Evolutionary conservation across 2,888 invertebrate species (phyloP), one percentile per base, ranked within the genome.

Genomic region (Acleris sparsana): DNA sequence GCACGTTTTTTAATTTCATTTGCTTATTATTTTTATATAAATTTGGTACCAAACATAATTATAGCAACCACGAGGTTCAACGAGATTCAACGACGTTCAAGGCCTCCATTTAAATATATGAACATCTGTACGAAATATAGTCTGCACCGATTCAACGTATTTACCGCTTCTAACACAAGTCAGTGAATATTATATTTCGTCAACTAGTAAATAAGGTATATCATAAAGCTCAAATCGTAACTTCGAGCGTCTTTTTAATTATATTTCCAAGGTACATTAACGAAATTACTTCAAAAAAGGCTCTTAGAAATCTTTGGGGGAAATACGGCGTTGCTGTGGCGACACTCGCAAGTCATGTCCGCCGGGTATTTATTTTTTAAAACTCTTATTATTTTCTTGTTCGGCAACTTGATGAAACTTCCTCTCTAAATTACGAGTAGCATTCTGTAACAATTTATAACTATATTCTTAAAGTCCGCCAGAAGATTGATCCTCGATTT

Each of bases 401-500:
- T 80, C 69, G 72, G 74, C 49, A 56, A 70, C 61, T 72, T 73
- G 65, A 74, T 72, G 72, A 77, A 81, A 82, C 78, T 80, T 77
- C 78, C 76, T 72, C 72, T 80, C 82, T 82, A 87, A 84, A 87
- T 86, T 87, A 1, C 25, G 25, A 25, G 25, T 25, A 83, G 80
- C 77, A 80, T 80, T 80, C 72, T 75, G 79, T 80, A 82, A 84
- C 84, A 84, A 86, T 86, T 86, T 85, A 55, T 29, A n/a, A 51
- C 83, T 77, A 77, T 77, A 80, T 72, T 80, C 83, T 80, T 67
- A 70, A 83, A 84, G 77, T 76, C 13, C n/a, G 51, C 22, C 2
- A 9, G 43, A 20, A 22, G 16, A 20, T 20, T 39, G 16, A 33
- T 55, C 16, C 44, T 7, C 6, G n/a, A 39, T 39, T 39, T 39